Conservation (phyloP, 2,113 vertebrate genomes). For the Pithys albifrons region DNA sequence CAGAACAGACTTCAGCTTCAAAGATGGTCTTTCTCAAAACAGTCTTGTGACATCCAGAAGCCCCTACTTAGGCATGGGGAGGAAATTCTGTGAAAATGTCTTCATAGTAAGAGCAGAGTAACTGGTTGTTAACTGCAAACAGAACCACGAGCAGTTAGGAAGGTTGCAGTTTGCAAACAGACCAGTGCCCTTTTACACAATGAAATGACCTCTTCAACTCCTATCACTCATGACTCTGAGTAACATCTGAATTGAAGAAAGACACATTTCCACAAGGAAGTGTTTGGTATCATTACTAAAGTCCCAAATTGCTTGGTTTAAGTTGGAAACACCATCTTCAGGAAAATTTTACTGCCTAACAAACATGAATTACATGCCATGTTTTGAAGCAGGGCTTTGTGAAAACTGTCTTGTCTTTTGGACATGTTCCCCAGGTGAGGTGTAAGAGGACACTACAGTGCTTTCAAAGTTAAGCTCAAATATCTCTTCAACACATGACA, state of each 20-base stretch:
- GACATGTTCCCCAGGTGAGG: neutral
- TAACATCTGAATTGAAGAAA: neutral
- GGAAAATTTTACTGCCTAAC: neutral
- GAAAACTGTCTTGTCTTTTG: neutral
- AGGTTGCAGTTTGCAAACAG: accelerated
- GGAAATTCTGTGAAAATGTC: neutral
- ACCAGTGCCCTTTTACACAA: neutral
- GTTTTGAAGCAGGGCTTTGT: neutral
- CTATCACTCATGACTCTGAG: neutral
- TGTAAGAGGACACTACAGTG: accelerated
- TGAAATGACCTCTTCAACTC: neutral
- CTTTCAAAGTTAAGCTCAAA: neutral
- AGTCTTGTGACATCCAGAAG: neutral
- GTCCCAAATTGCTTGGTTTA: neutral
- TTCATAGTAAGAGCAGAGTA: neutral
- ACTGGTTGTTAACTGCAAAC: neutral
- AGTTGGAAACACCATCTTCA: neutral
- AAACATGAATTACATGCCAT: neutral
- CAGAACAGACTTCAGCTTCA: neutral
- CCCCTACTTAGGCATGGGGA: neutral
- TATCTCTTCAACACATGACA: neutral
- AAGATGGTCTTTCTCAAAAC: neutral
- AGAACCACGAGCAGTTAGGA: neutral
- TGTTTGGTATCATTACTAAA: neutral
- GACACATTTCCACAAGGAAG: neutral